Evolutionary conservation across 2,888 invertebrate genomes (phyloP), one percentile per base, ranked within the genome.

Genomic region (Pasiphila rectangulata): DNA sequence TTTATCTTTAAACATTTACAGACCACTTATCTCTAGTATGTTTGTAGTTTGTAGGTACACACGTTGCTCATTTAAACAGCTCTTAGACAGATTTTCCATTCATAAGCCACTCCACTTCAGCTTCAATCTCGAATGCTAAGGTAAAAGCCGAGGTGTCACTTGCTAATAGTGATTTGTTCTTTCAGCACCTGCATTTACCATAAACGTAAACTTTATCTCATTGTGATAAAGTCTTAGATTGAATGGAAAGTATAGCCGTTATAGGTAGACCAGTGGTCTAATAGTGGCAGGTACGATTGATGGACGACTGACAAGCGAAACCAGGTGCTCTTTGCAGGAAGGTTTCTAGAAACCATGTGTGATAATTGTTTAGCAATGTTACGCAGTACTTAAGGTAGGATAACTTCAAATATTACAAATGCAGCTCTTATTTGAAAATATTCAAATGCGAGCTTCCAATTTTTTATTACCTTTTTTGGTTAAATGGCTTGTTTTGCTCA

Each of bases 221-320:
- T 29, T 10, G 46, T 1, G 4, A 45, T 76, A 79, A 52, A 66
- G 74, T 64, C 51, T 39, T 69, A 63, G 71, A 56, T 74, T n/a
- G 30, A 24, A 29, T 21, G 35, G 50, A 51, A 41, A 12, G 46
- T 54, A 48, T 68, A 67, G 68, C 73, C 72, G 72, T 76, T 80
- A 79, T 64, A 75, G 69, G 57, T 67, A 74, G 68, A 74, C 70
- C 69, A 59, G 72, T 69, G 68, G 70, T 59, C 74, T 69, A 72
- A 74, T 76, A 68, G 67, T 70, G 63, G 77, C 72, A 69, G 58
- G 72, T n/a, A n/a, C n/a, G 81, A 83, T 82, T 83, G 84, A 85
- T 84, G 68, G 72, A 83, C 61, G 65, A 51, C 61, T 70, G 80
- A 79, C 80, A 75, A 61, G 67, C 72, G 64, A 70, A 69, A 72